Conservation (phyloP, 2,113 vertebrate species). For the Reinhardtius hippoglossoides region DNA sequence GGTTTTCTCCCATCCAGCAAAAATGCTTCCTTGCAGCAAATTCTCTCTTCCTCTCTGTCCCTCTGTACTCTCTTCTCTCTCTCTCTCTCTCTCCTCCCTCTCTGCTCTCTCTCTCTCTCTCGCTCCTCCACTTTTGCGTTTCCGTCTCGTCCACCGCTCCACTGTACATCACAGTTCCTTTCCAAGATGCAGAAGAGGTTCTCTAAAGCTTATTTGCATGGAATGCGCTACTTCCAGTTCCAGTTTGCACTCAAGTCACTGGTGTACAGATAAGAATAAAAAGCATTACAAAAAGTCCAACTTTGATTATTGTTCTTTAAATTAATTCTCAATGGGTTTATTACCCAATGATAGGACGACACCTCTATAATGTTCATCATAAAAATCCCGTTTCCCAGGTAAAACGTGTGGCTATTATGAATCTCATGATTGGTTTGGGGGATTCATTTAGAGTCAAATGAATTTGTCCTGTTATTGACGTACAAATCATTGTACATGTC, state of each 20-base stretch:
- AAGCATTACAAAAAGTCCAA: too few species aligned
- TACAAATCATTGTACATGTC: not conserved
- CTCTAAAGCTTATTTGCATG: slow-evolving; percentile 73
- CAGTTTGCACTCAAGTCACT: too few species aligned
- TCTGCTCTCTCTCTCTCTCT: slow-evolving; percentile 69
- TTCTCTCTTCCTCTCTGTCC: slow-evolving; percentile 78
- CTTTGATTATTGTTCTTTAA: too few species aligned
- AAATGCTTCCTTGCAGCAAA: slow-evolving; percentile 87
- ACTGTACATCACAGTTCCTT: slow-evolving; percentile 80
- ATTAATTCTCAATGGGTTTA: too few species aligned
- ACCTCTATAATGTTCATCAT: too few species aligned
- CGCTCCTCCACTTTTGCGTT: slow-evolving; percentile 65
- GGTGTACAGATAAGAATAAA: too few species aligned
- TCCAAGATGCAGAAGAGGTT: slow-evolving; percentile 82
- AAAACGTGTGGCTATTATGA: too few species aligned
- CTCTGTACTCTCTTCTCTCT: slow-evolving; percentile 31
- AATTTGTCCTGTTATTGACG: slow-evolving; percentile 19
- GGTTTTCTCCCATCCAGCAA: slow-evolving; percentile 92
- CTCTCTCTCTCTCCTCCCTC: slow-evolving; percentile 40
- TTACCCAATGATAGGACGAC: too few species aligned
- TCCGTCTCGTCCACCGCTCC: slow-evolving; percentile 76
- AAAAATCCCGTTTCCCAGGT: too few species aligned
- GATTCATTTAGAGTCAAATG: slow-evolving; percentile 39
- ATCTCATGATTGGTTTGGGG: not conserved
- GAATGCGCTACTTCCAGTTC: too few species aligned